Conservation (phyloP, 1,140 invertebrate genomes). For the Oscheius sp. region DNA sequence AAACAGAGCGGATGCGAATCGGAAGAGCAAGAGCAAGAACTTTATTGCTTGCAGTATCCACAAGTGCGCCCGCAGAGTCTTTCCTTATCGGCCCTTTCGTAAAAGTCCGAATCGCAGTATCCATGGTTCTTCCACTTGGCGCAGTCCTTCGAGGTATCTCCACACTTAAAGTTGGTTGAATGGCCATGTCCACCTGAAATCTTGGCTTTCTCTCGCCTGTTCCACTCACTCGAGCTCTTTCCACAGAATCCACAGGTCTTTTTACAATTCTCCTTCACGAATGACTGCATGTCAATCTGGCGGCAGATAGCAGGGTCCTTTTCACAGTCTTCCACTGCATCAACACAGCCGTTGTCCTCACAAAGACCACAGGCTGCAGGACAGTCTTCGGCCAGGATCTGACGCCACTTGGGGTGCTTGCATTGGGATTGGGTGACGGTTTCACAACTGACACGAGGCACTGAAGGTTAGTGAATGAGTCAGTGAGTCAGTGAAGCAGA, state of each 20-base stretch:
- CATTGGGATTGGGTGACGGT: neutral
- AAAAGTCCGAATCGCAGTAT: conserved; percentile 3
- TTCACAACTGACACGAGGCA: neutral
- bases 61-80: conserved; percentile 5
- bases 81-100: neutral
- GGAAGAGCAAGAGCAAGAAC: too few relatives aligned
- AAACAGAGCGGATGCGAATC: too few relatives aligned
- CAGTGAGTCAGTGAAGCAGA: neutral
- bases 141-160: neutral
- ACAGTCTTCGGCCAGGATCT: conserved; percentile 12
- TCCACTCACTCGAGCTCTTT: neutral
- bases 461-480: neutral
- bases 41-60: neutral
- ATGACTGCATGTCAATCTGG: conserved; percentile 7
- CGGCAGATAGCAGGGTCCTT: conserved; percentile 15
- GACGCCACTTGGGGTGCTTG: neutral
- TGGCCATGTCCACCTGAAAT: neutral
- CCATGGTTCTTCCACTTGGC: neutral
- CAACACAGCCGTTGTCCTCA: neutral
- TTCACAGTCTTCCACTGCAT: neutral
- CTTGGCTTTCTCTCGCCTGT: neutral
- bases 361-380: conserved; percentile 14
- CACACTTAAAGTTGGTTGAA: neutral
- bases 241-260: conserved; percentile 24
- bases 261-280: conserved; percentile 24